These are phyloP conservation scores for Bombus superbus DNA, from an alignment of 1,140 invertebrate species.

Conservation along the genomic window DNA sequence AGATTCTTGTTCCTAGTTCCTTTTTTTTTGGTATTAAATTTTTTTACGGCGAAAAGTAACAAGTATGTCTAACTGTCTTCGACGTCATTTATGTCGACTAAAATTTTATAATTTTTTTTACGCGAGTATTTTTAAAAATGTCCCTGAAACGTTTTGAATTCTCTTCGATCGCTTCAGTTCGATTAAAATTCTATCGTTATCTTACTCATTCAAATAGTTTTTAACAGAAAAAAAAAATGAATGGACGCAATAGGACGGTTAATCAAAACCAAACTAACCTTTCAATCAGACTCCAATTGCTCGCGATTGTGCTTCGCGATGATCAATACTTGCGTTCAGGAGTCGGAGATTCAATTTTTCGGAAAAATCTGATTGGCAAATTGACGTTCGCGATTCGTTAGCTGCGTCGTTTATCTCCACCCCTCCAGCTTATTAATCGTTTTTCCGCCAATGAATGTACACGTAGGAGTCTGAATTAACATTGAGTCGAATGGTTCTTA, in stretches of 20 bases:
- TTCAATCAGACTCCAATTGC: neutral
- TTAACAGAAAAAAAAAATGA: neutral
- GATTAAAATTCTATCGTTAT: too few relatives aligned
- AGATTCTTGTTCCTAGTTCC: neutral
- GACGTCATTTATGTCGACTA: too few relatives aligned
- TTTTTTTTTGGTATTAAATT: neutral
- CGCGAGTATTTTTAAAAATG: too few relatives aligned
- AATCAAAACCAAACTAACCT: neutral
- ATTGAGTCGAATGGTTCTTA: slow-evolving; percentile 12
- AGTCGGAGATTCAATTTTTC: neutral
- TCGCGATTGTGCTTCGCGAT: neutral
- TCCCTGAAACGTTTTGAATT: too few relatives aligned
- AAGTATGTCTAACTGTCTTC: neutral
- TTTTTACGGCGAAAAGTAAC: too few relatives aligned
- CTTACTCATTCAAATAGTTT: neutral
- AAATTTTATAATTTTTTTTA: too few relatives aligned
- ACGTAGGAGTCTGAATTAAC: neutral
- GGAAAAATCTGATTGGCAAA: neutral
- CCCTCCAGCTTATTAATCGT: neutral
- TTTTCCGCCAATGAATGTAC: neutral
- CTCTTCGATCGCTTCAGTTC: too few relatives aligned
- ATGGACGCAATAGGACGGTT: neutral
- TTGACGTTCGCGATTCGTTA: neutral
- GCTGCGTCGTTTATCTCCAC: neutral
- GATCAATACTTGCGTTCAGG: neutral